phyloP scores from a whole-genome alignment of 35 echinoderm and acorn worm genomes.

The Heliocidaris tuberculata region DNA sequence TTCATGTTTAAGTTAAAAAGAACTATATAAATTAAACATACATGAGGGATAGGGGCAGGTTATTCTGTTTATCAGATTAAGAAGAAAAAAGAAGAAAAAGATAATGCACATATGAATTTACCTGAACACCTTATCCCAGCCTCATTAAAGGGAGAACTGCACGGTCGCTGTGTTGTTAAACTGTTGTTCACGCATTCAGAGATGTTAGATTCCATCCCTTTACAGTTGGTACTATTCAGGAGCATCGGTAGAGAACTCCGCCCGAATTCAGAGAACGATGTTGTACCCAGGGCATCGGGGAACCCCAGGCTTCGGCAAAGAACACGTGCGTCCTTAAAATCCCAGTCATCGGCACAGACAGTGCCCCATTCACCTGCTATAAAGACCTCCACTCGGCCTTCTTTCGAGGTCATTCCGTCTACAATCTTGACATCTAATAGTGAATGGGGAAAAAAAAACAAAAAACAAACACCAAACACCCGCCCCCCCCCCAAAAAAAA shows the following conservation, averaged over 20 bases:
- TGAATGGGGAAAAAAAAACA: too few relatives aligned
- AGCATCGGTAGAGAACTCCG: not conserved
- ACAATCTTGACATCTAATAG: too few relatives aligned
- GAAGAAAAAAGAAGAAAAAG: too few relatives aligned
- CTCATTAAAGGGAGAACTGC: not conserved
- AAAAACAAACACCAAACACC: too few relatives aligned
- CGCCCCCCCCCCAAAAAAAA: too few relatives aligned
- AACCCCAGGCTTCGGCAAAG: not conserved
- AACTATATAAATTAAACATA: too few relatives aligned
- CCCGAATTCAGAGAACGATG: not conserved
- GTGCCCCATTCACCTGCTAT: not conserved
- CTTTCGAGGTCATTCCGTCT: not conserved
- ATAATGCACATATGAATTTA: not conserved
- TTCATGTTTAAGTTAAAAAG: too few relatives aligned
- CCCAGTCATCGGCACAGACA: not conserved
- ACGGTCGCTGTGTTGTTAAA: not conserved
- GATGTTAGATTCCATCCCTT: not conserved
- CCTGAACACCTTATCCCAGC: not conserved
- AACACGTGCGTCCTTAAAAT: not conserved
- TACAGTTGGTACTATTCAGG: not conserved
- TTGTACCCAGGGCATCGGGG: not conserved
- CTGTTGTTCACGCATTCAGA: not conserved
- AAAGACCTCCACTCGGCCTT: conserved; percentile 12
- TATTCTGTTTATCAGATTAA: too few relatives aligned
- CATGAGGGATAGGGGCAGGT: too few relatives aligned